These are phyloP conservation scores for Clarias macrocephalus DNA, from an alignment of 2,113 vertebrate species.

Conservation along the genomic window DNA sequence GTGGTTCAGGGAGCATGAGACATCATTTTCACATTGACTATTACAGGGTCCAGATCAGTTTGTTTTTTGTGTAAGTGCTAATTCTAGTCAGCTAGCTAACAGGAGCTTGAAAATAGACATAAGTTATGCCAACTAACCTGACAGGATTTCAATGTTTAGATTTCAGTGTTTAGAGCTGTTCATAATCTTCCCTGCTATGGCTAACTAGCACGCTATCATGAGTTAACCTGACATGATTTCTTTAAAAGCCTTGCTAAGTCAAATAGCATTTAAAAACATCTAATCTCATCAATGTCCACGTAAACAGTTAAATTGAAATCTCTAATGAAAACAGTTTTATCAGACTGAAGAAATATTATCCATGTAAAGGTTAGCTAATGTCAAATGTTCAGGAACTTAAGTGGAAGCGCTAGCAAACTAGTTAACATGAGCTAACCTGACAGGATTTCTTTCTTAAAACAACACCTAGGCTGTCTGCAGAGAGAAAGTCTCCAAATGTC, in stretches of 20 bases:
- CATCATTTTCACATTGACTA: too few relatives aligned
- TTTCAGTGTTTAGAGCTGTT: background rate
- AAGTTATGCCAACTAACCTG: background rate
- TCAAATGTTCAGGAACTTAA: too few relatives aligned
- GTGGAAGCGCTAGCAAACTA: background rate
- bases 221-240: background rate
- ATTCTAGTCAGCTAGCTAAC: background rate
- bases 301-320: too few relatives aligned
- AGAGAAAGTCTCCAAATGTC: background rate
- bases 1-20: too few relatives aligned
- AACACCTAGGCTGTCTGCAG: background rate
- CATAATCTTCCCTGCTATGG: background rate
- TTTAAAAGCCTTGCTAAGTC: background rate
- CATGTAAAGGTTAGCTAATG: too few relatives aligned
- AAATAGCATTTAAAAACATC: background rate
- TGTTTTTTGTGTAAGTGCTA: background rate
- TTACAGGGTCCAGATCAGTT: too few relatives aligned
- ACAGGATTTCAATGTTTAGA: background rate
- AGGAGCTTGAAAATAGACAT: background rate
- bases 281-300: too few relatives aligned
- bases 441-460: background rate
- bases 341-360: too few relatives aligned
- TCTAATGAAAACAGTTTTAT: too few relatives aligned
- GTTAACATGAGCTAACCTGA: background rate
- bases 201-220: background rate